phyloP scores from a whole-genome alignment of 2,113 vertebrate species.

The Microcebus ravelobensis region DNA sequence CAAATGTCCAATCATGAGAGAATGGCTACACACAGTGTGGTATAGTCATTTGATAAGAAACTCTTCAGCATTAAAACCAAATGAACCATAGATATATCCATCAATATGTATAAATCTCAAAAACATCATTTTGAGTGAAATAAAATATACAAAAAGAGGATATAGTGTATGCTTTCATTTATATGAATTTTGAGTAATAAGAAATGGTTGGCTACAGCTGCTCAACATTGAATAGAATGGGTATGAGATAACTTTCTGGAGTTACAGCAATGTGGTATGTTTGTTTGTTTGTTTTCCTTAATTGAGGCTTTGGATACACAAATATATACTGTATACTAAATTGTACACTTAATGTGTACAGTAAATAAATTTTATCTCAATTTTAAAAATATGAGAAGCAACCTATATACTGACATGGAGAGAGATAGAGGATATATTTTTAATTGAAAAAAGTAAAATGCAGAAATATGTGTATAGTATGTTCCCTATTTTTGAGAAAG shows the following conservation, averaged over 20 bases:
- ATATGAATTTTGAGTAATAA: background rate
- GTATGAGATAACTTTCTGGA: background rate
- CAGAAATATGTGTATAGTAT: background rate
- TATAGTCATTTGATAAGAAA: background rate
- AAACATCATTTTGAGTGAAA: background rate
- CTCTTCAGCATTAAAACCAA: background rate
- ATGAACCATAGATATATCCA: rapidly evolving
- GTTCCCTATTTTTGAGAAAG: background rate
- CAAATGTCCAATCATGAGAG: background rate
- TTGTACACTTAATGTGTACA: background rate
- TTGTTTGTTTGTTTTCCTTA: background rate
- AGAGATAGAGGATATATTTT: background rate
- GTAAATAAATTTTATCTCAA: background rate
- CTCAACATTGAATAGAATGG: background rate
- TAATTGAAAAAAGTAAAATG: background rate
- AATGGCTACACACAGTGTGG: too few species aligned
- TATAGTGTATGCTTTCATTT: background rate
- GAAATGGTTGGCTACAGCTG: background rate
- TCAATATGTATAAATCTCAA: background rate
- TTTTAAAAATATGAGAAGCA: background rate
- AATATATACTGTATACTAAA: too few species aligned
- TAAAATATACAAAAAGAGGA: background rate
- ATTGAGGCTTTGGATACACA: background rate
- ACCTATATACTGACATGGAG: background rate
- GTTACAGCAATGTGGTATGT: background rate